A percentile compares a stretch with the other conserved stretches of the same genome.
Conservation (phyloP, 2,888 invertebrate genomes). For the Isoperla grammatica region DNA sequence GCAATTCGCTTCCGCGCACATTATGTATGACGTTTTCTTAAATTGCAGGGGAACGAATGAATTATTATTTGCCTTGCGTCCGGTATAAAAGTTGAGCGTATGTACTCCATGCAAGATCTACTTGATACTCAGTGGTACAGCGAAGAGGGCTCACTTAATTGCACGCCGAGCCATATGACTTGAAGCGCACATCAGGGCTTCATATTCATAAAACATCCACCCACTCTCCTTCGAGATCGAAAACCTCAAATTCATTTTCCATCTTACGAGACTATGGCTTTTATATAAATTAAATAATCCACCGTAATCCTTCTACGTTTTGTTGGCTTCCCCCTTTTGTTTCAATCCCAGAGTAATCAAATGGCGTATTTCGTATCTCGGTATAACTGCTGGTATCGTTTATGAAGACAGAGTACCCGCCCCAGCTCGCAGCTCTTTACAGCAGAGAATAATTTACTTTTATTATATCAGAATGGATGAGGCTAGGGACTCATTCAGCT, state of each 20-base stretch:
- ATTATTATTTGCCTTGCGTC: background rate
- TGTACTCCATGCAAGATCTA: slow-evolving; percentile 7
- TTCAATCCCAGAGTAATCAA: too few species aligned
- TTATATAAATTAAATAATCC: too few species aligned
- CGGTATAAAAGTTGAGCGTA: slow-evolving; percentile 8
- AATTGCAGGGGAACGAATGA: slow-evolving; percentile 4
- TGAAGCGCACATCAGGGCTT: too few species aligned
- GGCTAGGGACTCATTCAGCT: slow-evolving; percentile 24
- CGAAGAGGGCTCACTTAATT: too few species aligned
- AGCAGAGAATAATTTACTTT: slow-evolving; percentile 8
- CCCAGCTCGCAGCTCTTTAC: background rate
- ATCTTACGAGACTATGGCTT: too few species aligned
- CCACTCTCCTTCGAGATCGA: background rate
- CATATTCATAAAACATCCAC: too few species aligned
- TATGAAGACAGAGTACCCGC: slow-evolving; percentile 12
- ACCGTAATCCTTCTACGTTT: too few species aligned
- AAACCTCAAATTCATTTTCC: background rate
- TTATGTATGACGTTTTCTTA: slow-evolving; percentile 18
- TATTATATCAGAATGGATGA: slow-evolving; percentile 18
- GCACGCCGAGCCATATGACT: too few species aligned
- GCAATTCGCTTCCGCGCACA: slow-evolving; percentile 10
- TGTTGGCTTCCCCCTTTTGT: too few species aligned
- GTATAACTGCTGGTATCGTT: background rate
- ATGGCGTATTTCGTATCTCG: too few species aligned
- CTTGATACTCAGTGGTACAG: too few species aligned